Base-by-base conservation (phyloP, 2,113 vertebrate genomes). In the Varanus komodoensis region DNA sequence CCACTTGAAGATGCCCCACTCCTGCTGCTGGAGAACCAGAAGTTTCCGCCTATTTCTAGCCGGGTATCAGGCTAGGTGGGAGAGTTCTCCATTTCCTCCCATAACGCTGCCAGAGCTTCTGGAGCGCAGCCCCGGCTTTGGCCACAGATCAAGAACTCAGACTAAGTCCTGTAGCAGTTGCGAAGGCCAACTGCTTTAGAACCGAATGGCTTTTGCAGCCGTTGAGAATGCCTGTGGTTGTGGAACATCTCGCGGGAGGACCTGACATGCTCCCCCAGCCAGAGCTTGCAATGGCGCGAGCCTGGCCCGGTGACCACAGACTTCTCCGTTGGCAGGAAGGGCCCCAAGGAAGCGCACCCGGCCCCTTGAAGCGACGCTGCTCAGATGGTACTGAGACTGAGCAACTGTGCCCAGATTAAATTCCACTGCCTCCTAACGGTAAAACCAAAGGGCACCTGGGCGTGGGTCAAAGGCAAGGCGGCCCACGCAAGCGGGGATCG, bases 401-500 rank as follows among this genome's bases (percentile, higher is more conserved):
- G 85, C 83, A 80, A 84, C 89, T 44, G 44, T 44, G 6, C 74
- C 74, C 86, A 92, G 88, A 94, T 90, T 74, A 73, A 6, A 15
- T 87, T 87, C 90, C 93, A 86, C 88, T 87, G 91, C 85, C 87
- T 80, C 50, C 8, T 74, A 44, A 38, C 44, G 84, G 82, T 91
- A 94, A 95, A 94, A 95, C 61, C 0, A 21, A 68, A 5, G 88
- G 94, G 73, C 15, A 68, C 3, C 88, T 94, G 74, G 25, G 90
- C 77, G 79, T 25, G n/a, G 7, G 21, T 57, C 52, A 29, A 54
- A 57, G 17, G n/a, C 61, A 38, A 50, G 50, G 48, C 11, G 12
- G 32, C 3, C 0, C 77, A 4, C 21, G 8, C 8, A 29, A 54
- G 50, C 38, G 12, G 21, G 67, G 17, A 38, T 12, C 34, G 34